These are phyloP conservation scores for Drosophila recens DNA, from an alignment of 2,888 invertebrate genomes.

Conservation along the genomic window DNA sequence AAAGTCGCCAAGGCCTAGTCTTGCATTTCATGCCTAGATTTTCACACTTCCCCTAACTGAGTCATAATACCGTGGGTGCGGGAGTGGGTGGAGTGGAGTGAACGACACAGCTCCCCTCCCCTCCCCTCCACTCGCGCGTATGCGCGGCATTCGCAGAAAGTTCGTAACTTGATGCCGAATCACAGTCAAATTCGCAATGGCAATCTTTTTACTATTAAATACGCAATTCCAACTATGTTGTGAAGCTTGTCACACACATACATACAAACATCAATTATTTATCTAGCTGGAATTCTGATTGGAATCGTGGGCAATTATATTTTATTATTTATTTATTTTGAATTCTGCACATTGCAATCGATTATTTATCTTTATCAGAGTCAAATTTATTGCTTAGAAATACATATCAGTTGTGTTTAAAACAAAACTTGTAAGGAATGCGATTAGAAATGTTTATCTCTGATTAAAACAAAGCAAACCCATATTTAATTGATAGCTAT, in stretches of 20 bases:
- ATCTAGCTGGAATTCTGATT: conserved; percentile 2
- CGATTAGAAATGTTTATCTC: not conserved
- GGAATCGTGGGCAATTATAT: not conserved
- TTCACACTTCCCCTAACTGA: conserved; percentile 68
- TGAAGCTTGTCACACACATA: not conserved
- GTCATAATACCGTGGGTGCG: conserved; percentile 41
- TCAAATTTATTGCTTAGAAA: not conserved
- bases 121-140: conserved; percentile 19
- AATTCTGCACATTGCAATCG: not conserved
- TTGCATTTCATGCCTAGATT: conserved; percentile 50
- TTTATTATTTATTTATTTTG: not conserved
- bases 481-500: no score
- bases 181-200: conserved; percentile 32
- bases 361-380: conserved; percentile 14
- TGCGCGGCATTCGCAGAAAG: conserved; percentile 37
- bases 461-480: not conserved
- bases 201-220: conserved; percentile 23
- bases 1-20: conserved; percentile 40
- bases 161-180: conserved; percentile 58
- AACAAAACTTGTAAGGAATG: not conserved
- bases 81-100: not conserved
- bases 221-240: conserved; percentile 8
- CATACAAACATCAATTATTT: not conserved
- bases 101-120: conserved; percentile 6
- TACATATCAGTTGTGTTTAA: not conserved